phyloP scores from a whole-genome alignment of 1,140 invertebrate species.

The Maniola jurtina region DNA sequence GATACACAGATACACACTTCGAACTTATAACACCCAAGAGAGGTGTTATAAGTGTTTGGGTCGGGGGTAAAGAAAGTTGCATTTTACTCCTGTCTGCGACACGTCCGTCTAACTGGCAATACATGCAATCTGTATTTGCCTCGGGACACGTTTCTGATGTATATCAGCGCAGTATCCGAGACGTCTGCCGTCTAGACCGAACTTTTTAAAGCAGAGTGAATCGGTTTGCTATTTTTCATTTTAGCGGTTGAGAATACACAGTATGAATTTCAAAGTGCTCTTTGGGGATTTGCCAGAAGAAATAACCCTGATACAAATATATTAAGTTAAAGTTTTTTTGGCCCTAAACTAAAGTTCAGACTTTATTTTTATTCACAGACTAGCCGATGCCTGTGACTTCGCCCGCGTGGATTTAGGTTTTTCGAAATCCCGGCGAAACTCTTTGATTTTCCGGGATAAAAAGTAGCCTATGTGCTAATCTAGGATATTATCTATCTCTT shows the following conservation, averaged over 20 bases:
- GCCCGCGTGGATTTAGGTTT: too few species aligned
- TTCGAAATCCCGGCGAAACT: too few species aligned
- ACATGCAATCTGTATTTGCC: neutral
- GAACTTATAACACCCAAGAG: too few species aligned
- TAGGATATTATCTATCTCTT: too few species aligned
- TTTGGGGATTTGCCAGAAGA: neutral
- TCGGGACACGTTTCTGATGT: constrained; percentile 6
- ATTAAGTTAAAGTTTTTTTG: too few species aligned
- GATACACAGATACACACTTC: too few species aligned
- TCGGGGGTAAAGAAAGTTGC: neutral
- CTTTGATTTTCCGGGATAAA: too few species aligned
- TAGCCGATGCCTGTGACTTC: too few species aligned
- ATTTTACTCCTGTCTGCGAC: constrained; percentile 3
- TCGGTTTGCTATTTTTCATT: constrained; percentile 1
- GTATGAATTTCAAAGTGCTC: neutral
- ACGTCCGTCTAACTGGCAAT: neutral
- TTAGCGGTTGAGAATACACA: neutral
- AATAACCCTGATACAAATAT: neutral
- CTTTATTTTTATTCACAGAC: too few species aligned
- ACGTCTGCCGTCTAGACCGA: constrained; percentile 1
- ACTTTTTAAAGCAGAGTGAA: constrained; percentile 1
- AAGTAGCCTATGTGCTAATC: too few species aligned
- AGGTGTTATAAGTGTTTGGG: too few species aligned
- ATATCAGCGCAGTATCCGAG: neutral
- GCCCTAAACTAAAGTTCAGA: too few species aligned